Evolutionary conservation across 2,113 vertebrate species (phyloP).

Genomic region (Turnix velox): DNA sequence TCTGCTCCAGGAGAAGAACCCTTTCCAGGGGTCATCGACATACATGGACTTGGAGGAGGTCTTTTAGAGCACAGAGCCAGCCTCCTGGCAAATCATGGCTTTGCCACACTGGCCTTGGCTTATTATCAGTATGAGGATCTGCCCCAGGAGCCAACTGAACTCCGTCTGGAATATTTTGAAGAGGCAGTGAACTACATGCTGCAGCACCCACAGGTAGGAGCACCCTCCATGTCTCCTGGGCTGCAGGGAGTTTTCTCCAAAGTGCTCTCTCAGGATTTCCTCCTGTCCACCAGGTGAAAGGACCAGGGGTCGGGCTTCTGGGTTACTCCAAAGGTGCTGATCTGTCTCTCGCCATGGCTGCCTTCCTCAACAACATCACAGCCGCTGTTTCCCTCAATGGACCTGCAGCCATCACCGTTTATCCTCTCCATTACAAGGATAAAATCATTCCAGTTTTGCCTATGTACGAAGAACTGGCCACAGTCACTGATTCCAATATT

Average conservation of each 20-base stretch:
- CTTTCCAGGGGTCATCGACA: constrained; percentile 83
- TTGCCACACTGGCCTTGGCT: constrained; percentile 80
- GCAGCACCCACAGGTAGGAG: constrained; percentile 69
- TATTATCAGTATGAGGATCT: constrained; percentile 80
- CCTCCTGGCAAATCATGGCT: constrained; percentile 81
- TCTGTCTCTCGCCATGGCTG: constrained; percentile 76
- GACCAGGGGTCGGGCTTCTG: constrained; percentile 72
- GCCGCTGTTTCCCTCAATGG: constrained; percentile 76
- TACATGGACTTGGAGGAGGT: constrained; percentile 74
- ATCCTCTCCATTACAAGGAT: constrained; percentile 66
- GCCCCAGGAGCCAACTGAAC: constrained; percentile 52
- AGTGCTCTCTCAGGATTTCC: neutral
- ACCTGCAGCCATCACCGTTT: constrained; percentile 51
- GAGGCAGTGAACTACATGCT: constrained; percentile 80
- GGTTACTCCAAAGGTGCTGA: constrained; percentile 79
- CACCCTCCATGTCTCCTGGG: neutral
- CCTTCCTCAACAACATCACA: constrained; percentile 74
- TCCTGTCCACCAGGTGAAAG: constrained; percentile 34
- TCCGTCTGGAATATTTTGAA: constrained; percentile 86
- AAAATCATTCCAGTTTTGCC: constrained; percentile 41
- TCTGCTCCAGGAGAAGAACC: constrained; percentile 71
- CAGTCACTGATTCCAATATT: constrained; percentile 48
- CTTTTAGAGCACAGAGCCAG: constrained; percentile 80
- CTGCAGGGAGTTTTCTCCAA: neutral
- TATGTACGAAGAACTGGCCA: neutral